phyloP scores from a whole-genome alignment of 2,113 vertebrate species.

The Cisticola juncidis region DNA sequence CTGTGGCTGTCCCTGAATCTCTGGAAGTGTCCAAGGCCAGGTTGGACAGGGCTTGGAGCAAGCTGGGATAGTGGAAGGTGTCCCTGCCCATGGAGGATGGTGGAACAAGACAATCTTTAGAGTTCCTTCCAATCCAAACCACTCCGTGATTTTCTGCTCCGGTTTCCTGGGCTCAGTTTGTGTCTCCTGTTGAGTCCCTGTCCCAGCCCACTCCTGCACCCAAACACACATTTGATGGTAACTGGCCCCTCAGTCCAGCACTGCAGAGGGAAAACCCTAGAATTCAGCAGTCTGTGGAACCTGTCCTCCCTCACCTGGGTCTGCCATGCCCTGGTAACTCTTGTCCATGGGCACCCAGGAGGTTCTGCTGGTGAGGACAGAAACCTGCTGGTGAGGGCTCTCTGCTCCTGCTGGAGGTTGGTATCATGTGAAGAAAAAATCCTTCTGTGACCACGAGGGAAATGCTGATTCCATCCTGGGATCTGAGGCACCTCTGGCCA shows the following conservation, averaged over 20 bases:
- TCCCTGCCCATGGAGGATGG: not conserved
- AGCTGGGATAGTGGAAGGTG: not conserved
- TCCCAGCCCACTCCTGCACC: not conserved
- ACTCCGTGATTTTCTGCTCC: not conserved
- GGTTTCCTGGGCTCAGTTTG: not conserved
- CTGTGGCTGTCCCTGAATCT: not conserved
- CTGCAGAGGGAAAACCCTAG: not conserved
- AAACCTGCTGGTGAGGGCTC: not conserved
- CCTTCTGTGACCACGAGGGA: not conserved
- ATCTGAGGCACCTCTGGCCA: not conserved
- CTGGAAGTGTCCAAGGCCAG: not conserved
- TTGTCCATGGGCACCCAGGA: rapidly evolving
- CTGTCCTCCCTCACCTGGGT: not conserved
- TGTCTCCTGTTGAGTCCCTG: not conserved
- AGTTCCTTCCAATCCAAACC: not conserved
- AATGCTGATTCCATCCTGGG: not conserved
- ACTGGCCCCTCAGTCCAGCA: not conserved
- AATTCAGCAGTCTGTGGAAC: not conserved
- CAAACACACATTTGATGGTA: not conserved
- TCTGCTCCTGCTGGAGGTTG: not conserved
- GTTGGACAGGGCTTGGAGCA: rapidly evolving
- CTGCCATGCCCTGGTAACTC: not conserved
- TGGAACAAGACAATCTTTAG: not conserved
- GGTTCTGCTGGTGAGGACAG: not conserved
- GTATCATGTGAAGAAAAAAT: not conserved